A percentile compares a stretch with the other conserved stretches of the same genome.
These are phyloP conservation scores for Phortica magna DNA, from an alignment of 2,888 invertebrate species.

Conservation along the genomic window DNA sequence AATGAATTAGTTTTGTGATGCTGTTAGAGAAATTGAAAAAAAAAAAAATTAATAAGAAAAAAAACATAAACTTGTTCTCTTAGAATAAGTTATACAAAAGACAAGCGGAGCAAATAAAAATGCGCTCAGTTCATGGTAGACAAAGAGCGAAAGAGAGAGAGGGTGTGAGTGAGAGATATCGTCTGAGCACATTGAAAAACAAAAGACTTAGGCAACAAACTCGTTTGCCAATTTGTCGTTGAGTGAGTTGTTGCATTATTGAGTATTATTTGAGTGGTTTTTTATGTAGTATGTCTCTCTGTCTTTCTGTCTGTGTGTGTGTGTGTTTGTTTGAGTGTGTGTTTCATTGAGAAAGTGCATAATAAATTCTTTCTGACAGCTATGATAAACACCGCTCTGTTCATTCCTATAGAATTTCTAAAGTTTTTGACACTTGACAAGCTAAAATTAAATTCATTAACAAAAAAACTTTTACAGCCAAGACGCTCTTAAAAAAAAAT, in stretches of 20 bases:
- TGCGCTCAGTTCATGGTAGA: not conserved
- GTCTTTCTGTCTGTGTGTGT: not conserved
- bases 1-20: conserved; percentile 1
- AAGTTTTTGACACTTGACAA: not conserved
- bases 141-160: not conserved
- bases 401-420: not conserved
- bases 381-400: conserved; percentile 11
- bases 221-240: conserved; percentile 47
- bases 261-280: not conserved
- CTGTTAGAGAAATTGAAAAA: not conserved
- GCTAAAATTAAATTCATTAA: not conserved
- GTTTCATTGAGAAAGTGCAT: not conserved
- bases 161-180: not conserved
- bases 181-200: conserved; percentile 48
- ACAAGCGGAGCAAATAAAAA: no score
- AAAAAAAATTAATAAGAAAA: no score
- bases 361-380: not conserved
- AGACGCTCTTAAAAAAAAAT: not conserved
- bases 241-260: conserved; percentile 40
- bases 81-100: not conserved
- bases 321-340: not conserved
- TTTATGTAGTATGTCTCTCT: not conserved
- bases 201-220: conserved; percentile 72
- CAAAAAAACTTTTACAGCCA: not conserved
- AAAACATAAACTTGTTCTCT: not conserved